Conservation (phyloP, 2,113 vertebrate species). For the Eubucco bourcierii region DNA sequence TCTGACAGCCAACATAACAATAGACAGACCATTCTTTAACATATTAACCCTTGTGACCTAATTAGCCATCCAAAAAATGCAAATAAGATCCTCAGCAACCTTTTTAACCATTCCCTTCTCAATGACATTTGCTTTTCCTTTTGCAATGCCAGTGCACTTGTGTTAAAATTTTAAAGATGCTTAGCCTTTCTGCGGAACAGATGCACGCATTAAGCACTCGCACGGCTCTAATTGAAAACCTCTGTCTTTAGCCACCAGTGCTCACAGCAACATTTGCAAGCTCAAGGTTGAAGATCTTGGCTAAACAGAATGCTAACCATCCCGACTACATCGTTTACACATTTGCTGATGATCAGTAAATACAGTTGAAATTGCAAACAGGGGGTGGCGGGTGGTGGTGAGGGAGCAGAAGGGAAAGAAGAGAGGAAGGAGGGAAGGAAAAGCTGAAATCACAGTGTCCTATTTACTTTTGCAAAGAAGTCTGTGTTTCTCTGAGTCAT, state of each 20-base stretch:
- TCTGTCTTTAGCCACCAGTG: constrained; percentile 55
- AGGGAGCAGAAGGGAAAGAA: neutral
- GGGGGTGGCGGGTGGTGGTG: neutral
- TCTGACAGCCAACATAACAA: constrained; percentile 69
- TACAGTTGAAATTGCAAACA: neutral
- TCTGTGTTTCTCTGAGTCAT: neutral
- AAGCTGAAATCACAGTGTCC: neutral
- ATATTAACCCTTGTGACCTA: constrained; percentile 72
- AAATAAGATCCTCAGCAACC: constrained; percentile 34
- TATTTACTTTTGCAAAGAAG: neutral
- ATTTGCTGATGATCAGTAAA: constrained; percentile 42
- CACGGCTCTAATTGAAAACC: constrained; percentile 55
- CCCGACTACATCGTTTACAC: neutral
- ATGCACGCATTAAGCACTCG: constrained; percentile 33
- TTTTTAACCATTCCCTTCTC: constrained; percentile 52
- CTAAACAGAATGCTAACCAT: constrained; percentile 31
- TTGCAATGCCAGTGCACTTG: neutral
- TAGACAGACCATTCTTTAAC: constrained; percentile 68
- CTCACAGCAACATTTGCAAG: constrained; percentile 44
- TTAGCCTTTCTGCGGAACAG: constrained; percentile 49
- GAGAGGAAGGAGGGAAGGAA: neutral
- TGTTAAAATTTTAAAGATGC: constrained; percentile 54
- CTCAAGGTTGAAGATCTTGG: constrained; percentile 37
- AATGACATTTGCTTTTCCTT: constrained; percentile 46
- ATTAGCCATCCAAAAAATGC: constrained; percentile 65